Evolutionary conservation across 2,797 vertebrate species (phyloP).

Genomic region (Halcyon leucocephala): DNA sequence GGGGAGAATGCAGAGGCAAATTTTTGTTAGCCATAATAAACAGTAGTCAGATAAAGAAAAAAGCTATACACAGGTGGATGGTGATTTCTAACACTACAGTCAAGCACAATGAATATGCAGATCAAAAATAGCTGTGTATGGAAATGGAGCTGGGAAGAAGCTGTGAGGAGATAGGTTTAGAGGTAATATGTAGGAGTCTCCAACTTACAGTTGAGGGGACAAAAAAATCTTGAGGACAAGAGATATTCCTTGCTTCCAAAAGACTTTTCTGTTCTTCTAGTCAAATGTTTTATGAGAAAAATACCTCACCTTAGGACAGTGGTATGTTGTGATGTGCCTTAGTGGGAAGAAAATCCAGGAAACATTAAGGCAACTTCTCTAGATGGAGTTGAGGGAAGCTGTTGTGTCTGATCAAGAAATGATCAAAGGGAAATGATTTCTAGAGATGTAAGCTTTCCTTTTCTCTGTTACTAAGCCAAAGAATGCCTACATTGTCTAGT

Average conservation of each 20-base stretch:
- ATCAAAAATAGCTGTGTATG: constrained; percentile 22
- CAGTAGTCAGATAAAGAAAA: constrained; percentile 4
- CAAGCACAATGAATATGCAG: background rate
- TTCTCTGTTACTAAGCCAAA: background rate
- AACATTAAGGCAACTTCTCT: background rate
- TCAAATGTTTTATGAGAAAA: background rate
- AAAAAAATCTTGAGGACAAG: background rate
- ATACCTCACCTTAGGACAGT: background rate
- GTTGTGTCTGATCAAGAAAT: constrained; percentile 27
- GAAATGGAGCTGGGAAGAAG: background rate
- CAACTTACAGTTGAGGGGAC: background rate
- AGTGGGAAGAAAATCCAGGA: background rate
- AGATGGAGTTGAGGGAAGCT: background rate
- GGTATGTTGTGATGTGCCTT: background rate
- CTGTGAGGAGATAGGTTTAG: background rate
- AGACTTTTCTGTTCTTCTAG: background rate
- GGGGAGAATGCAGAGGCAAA: constrained; percentile 1
- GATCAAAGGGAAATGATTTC: constrained; percentile 14
- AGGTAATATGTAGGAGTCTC: background rate
- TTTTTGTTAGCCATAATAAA: background rate
- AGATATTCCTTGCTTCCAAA: background rate
- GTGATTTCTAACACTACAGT: background rate
- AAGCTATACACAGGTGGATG: background rate
- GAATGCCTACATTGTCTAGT: background rate
- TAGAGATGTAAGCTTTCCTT: constrained; percentile 1